These are phyloP conservation scores for Spilosoma lubricipeda DNA, from an alignment of 2,888 invertebrate genomes.

Conservation along the genomic window DNA sequence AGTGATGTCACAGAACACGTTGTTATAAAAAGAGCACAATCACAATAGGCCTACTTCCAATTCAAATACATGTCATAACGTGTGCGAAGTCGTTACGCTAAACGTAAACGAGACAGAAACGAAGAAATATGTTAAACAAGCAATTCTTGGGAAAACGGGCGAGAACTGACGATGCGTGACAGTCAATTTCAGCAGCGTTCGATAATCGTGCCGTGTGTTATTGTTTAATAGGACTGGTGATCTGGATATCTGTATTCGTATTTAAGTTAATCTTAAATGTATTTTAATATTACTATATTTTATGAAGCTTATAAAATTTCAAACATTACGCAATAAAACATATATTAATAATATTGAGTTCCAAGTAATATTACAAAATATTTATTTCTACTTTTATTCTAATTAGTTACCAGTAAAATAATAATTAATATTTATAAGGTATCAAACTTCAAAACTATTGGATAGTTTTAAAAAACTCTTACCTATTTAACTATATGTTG, in stretches of 20 bases:
- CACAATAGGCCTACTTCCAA: constrained; percentile 52
- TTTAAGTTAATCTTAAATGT: not conserved
- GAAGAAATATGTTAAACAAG: constrained; percentile 83
- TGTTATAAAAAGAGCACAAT: constrained; percentile 53
- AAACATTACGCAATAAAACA: not conserved
- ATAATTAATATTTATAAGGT: too few species aligned
- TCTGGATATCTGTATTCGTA: not conserved
- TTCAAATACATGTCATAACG: constrained; percentile 63
- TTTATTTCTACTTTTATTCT: too few species aligned
- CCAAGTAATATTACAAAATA: not conserved
- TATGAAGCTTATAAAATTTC: too few species aligned
- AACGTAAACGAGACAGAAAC: constrained; percentile 75
- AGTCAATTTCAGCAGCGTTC: constrained; percentile 55
- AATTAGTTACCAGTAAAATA: too few species aligned
- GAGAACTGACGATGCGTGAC: constrained; percentile 70
- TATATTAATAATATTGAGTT: not conserved
- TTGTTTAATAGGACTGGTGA: not conserved
- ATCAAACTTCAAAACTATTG: too few species aligned
- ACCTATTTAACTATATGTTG: too few species aligned
- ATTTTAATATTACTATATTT: not conserved
- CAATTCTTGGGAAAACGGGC: constrained; percentile 76
- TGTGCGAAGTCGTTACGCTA: constrained; percentile 73
- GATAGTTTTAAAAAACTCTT: too few species aligned
- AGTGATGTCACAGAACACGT: constrained; percentile 8
- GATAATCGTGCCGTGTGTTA: constrained; percentile 27